phyloP scores from a whole-genome alignment of 2,888 invertebrate species.

The Desoria tigrina region DNA sequence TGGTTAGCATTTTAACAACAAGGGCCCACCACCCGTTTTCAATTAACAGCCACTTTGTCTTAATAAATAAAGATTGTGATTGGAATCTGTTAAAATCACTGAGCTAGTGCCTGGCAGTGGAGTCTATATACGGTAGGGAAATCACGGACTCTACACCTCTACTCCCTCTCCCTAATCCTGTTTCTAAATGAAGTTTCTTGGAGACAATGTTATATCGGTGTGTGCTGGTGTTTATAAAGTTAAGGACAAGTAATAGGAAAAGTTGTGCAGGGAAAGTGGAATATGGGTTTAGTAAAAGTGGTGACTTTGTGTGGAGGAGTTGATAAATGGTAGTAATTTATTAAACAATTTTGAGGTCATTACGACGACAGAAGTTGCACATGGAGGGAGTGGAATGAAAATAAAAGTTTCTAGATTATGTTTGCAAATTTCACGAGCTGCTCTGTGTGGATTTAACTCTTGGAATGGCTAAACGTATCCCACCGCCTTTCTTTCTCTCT shows the following conservation, averaged over 20 bases:
- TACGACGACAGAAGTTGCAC: conserved; percentile 21
- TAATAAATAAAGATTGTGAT: too few relatives aligned
- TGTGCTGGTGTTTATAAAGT: conserved; percentile 2
- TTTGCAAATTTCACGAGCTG: conserved; percentile 15
- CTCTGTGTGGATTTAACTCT: neutral
- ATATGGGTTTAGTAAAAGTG: conserved; percentile 20
- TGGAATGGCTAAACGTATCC: too few relatives aligned
- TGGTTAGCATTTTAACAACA: too few relatives aligned
- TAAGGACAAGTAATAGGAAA: conserved; percentile 14
- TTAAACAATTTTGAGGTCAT: conserved; percentile 23
- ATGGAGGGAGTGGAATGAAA: conserved; percentile 2
- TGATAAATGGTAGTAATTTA: conserved; percentile 23
- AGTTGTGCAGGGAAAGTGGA: conserved; percentile 13
- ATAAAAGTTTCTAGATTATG: conserved; percentile 22
- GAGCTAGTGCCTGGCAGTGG: too few relatives aligned
- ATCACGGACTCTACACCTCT: too few relatives aligned
- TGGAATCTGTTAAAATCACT: too few relatives aligned
- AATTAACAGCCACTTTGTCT: too few relatives aligned
- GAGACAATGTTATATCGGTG: neutral
- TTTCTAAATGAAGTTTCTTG: too few relatives aligned
- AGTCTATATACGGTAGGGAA: too few relatives aligned
- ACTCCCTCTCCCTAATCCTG: too few relatives aligned
- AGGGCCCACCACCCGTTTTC: too few relatives aligned
- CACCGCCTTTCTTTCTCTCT: too few relatives aligned
- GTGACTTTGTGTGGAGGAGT: conserved; percentile 22